Evolutionary conservation across 2,797 vertebrate species (phyloP), one percentile per base, ranked within the genome.

Genomic region (Limnodromus scolopaceus): DNA sequence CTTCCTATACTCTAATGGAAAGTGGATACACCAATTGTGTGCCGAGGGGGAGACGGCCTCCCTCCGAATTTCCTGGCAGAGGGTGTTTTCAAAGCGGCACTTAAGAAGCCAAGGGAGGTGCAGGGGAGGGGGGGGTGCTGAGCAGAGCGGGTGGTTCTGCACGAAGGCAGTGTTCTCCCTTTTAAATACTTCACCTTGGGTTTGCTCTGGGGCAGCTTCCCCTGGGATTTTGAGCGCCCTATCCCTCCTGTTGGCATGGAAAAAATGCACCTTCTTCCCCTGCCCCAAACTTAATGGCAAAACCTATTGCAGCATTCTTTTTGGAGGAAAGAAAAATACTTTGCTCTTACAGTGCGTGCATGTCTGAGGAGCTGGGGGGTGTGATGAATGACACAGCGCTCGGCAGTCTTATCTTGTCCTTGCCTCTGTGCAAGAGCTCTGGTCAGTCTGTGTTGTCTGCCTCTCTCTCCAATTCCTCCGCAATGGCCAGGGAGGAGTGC

Each of bases 1-100:
- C 94, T 96, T 97, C 95, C 94, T 96, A 96, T 36, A 81, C 49
- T 75, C 94, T 94, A 89, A 89, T 96, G 97, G 94, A 95, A 96
- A 96, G 94, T 94, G 81, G 95, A 96, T 95, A 69, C 71, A 45
- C 51, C 14, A 12, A 79, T 96, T 95, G 93, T 96, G 87, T 84
- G 32, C 1, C 13, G 78, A 34, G 41, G 36, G 25, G 34, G 51
- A 77, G 78, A 63, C 2, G 28, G 54, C 90, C 94, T 96, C 96
- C 65, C 69, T 96, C 87, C 2, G 18, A 94, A 93, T 96, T 96
- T 96, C 96, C 96, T 96, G 94, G 18, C 0, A 0, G 2, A 76
- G 92, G 48, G 77, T 88, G 91, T 94, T 96, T 96, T 96, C 87
- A 94, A 96, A 97, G 95, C 3, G 2, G 53, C 48, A 61, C 68